Evolutionary conservation across 2,113 vertebrate genomes (phyloP).

Genomic region (Agelaius tricolor): DNA sequence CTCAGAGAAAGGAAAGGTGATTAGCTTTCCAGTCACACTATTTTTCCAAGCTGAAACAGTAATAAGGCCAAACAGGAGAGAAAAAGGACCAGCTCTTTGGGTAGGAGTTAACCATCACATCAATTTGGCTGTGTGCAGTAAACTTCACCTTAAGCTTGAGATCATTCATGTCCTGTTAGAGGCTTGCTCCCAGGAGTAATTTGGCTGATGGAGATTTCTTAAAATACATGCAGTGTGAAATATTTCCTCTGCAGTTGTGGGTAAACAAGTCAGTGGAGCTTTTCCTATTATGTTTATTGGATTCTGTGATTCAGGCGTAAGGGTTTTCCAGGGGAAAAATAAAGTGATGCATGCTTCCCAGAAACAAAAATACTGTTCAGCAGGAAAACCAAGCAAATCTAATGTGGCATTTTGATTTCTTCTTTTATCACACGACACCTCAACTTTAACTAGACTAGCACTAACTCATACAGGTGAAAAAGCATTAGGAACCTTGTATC

Average conservation of each 20-base stretch:
- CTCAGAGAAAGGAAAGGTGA: neutral
- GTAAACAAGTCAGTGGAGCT: neutral
- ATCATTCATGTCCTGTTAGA: neutral
- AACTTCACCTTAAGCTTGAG: neutral
- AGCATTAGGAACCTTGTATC: neutral
- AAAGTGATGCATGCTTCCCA: neutral
- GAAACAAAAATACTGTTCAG: neutral
- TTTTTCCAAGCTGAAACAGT: neutral
- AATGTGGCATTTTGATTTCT: neutral
- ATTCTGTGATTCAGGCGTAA: neutral
- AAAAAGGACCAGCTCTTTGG: neutral
- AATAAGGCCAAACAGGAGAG: neutral
- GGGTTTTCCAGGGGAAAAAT: neutral
- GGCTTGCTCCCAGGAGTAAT: neutral
- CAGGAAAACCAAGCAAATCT: neutral
- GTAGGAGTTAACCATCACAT: neutral
- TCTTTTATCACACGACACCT: neutral
- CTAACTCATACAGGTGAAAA: neutral
- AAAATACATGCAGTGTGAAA: neutral
- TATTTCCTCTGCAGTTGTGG: neutral
- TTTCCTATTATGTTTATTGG: neutral
- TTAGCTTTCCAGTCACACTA: neutral
- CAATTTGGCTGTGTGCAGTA: neutral
- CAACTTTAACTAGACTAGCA: neutral
- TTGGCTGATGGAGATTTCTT: neutral